Conservation (phyloP, 2,797 vertebrate genomes). For the Pagetopsis macropterus region DNA sequence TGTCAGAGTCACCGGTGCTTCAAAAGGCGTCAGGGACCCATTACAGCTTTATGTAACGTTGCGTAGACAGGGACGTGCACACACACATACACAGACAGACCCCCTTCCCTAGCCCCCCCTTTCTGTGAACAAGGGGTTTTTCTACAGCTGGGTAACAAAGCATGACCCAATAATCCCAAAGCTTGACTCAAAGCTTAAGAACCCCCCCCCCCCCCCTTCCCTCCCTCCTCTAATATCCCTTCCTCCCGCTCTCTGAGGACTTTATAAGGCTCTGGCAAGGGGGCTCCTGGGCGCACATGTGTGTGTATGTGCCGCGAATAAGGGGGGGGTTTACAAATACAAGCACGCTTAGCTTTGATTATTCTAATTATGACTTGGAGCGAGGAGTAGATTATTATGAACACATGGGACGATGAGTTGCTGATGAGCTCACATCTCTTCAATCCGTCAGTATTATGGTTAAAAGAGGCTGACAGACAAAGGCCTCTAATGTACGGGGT, state of each 20-base stretch:
- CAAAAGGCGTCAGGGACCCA: slow-evolving; percentile 65
- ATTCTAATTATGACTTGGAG: slow-evolving; percentile 82
- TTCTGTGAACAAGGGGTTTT: slow-evolving; percentile 82
- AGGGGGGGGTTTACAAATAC: slow-evolving; percentile 59
- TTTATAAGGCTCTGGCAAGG: slow-evolving; percentile 74
- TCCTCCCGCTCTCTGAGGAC: slow-evolving; percentile 81
- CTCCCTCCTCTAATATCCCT: slow-evolving; percentile 73
- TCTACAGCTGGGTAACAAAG: slow-evolving; percentile 88
- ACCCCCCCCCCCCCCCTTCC: slow-evolving; percentile 38
- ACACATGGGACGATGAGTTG: slow-evolving; percentile 69
- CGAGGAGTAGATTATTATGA: slow-evolving; percentile 73
- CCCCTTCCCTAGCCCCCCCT: slow-evolving; percentile 34
- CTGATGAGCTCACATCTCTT: slow-evolving; percentile 73
- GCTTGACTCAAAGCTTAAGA: slow-evolving; percentile 83
- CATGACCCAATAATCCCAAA: slow-evolving; percentile 88
- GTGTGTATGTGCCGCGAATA: slow-evolving; percentile 5
- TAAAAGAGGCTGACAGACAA: slow-evolving; percentile 50
- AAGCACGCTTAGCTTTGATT: slow-evolving; percentile 80
- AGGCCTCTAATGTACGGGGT: slow-evolving; percentile 33
- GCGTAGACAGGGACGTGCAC: slow-evolving; percentile 29
- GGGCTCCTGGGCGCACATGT: slow-evolving; percentile 46
- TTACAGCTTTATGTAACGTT: slow-evolving; percentile 75
- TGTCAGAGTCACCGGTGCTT: slow-evolving; percentile 61
- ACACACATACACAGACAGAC: slow-evolving; percentile 45
- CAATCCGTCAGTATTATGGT: slow-evolving; percentile 47